Conservation (phyloP, 2,113 vertebrate species). For the Zosterops pallidus region DNA sequence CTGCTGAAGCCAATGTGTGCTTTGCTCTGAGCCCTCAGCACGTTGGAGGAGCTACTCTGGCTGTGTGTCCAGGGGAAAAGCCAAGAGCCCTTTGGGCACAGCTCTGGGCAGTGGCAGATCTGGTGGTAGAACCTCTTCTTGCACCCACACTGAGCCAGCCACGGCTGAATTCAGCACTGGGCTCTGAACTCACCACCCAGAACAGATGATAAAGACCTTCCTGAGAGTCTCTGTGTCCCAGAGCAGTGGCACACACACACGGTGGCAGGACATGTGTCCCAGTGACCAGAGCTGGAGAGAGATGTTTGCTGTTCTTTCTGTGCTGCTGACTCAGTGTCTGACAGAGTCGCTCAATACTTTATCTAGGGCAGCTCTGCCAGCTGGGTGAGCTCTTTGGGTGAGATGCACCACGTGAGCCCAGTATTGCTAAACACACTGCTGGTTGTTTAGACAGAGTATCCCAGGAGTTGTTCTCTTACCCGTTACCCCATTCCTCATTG, state of each 20-base stretch:
- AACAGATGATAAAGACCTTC: background rate
- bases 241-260: background rate
- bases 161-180: background rate
- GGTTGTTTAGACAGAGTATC: background rate
- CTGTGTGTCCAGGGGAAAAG: background rate
- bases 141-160: background rate
- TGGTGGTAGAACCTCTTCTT: background rate
- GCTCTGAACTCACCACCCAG: background rate
- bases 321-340: constrained; percentile 21
- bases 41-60: background rate
- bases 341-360: fast-evolving
- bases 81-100: background rate
- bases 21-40: fast-evolving
- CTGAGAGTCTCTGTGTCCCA: fast-evolving
- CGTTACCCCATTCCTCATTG: background rate
- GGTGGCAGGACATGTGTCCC: background rate
- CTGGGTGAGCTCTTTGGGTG: background rate
- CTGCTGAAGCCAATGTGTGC: background rate
- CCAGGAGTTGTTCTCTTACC: background rate
- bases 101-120: background rate
- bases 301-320: background rate
- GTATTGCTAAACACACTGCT: background rate
- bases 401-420: background rate
- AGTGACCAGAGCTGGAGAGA: background rate
- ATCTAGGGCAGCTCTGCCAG: background rate